Evolutionary conservation across 2,797 vertebrate species (phyloP).

Genomic region (Enteromius radiatus): DNA sequence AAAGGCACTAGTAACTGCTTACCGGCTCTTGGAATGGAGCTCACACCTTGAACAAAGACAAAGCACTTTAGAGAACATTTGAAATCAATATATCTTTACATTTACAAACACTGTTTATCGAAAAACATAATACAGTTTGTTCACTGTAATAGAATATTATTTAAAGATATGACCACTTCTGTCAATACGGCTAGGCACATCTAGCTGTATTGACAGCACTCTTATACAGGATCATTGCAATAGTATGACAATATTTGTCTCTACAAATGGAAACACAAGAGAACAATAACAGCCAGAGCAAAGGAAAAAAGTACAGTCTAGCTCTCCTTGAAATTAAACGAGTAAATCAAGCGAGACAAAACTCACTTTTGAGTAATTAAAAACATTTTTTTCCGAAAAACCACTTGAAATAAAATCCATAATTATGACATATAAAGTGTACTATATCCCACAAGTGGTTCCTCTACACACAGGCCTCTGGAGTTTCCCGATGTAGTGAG

Average conservation of each 20-base stretch:
- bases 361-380: constrained; percentile 13
- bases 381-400: background rate
- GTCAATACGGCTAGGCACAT: too few relatives aligned
- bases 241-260: background rate
- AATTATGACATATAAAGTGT: constrained; percentile 6
- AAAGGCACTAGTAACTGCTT: background rate
- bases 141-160: constrained; percentile 21
- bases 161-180: constrained; percentile 2
- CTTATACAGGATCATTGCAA: background rate
- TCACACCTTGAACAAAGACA: constrained; percentile 15
- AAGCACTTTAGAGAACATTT: constrained; percentile 17
- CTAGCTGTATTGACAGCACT: background rate
- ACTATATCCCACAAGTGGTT: background rate
- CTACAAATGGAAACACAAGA: constrained; percentile 14
- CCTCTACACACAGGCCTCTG: background rate
- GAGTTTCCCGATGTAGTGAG: background rate
- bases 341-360: constrained; percentile 40
- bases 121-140: constrained; percentile 22
- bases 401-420: constrained; percentile 28
- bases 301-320: background rate
- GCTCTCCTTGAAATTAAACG: constrained; percentile 16
- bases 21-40: background rate
- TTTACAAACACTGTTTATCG: constrained; percentile 41
- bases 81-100: constrained; percentile 36
- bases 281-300: constrained; percentile 9